phyloP scores from a whole-genome alignment of 2,113 vertebrate species.

The Chamaetylas fuelleborni region DNA sequence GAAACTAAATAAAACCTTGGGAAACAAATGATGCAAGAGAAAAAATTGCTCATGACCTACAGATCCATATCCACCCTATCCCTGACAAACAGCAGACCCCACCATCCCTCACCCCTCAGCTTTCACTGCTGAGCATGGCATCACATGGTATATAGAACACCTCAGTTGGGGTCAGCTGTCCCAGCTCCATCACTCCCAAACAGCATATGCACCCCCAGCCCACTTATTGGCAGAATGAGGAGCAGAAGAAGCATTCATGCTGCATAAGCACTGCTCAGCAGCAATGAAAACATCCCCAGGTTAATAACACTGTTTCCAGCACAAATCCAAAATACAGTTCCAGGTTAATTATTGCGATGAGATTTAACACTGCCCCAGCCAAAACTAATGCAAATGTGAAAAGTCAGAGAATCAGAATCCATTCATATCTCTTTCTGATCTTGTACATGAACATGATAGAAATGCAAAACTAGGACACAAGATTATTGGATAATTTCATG shows the following conservation, averaged over 20 bases:
- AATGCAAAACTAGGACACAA: neutral
- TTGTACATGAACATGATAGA: neutral
- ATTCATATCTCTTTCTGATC: neutral
- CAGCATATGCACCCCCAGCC: accelerated
- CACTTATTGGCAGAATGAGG: accelerated
- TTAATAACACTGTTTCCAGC: neutral
- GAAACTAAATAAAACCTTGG: neutral
- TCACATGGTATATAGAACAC: neutral
- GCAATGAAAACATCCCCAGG: neutral
- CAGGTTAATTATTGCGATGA: neutral
- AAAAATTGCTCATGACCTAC: neutral
- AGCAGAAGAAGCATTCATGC: neutral
- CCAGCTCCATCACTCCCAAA: neutral
- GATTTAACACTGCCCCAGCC: neutral
- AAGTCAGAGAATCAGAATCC: neutral
- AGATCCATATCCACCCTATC: accelerated
- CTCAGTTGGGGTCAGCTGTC: neutral
- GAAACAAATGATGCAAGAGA: neutral
- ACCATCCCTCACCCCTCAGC: neutral
- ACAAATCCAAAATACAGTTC: neutral
- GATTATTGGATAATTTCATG: neutral
- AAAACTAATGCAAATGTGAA: neutral
- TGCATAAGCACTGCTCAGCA: neutral
- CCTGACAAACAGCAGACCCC: neutral
- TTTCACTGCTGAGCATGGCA: neutral